Percentiles rank a stretch among this genome's conserved stretches.
Evolutionary conservation across 1,140 invertebrate species (phyloP).

Genomic region (Hesperophylax magnus): DNA sequence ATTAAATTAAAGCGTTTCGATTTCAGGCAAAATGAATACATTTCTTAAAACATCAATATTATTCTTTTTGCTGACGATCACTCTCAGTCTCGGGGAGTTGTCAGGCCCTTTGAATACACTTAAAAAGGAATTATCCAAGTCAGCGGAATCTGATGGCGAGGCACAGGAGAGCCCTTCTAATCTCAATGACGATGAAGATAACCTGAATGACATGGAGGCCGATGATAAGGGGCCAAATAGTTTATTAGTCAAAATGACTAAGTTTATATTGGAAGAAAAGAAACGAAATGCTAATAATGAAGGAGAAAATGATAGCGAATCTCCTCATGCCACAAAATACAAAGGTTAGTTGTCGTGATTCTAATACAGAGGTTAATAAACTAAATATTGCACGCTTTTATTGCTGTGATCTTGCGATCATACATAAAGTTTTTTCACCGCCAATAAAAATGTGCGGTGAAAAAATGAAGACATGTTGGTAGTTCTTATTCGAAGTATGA

Average conservation of each 20-base stretch:
- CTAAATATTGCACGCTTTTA: no score
- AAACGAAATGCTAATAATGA: neutral
- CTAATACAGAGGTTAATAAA: no score
- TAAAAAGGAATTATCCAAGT: constrained; percentile 42
- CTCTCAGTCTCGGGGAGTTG: constrained; percentile 35
- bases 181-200: constrained; percentile 32
- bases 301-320: neutral
- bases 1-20: no score
- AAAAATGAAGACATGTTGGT: no score
- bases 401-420: no score
- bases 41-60: constrained; percentile 6
- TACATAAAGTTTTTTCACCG: no score
- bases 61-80: neutral
- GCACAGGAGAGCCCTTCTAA: constrained; percentile 27
- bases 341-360: constrained; percentile 2
- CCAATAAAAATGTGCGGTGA: no score
- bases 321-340: constrained; percentile 6
- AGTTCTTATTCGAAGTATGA: no score
- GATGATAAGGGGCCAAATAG: constrained; percentile 36
- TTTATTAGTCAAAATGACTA: no score
- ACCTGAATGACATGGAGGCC: constrained; percentile 23
- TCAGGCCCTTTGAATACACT: constrained; percentile 45
- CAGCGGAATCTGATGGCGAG: constrained; percentile 13
- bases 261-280: neutral
- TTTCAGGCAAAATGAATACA: constrained; percentile 52